Conservation (phyloP, 2,113 vertebrate species). For the Coracopsis vasa region DNA sequence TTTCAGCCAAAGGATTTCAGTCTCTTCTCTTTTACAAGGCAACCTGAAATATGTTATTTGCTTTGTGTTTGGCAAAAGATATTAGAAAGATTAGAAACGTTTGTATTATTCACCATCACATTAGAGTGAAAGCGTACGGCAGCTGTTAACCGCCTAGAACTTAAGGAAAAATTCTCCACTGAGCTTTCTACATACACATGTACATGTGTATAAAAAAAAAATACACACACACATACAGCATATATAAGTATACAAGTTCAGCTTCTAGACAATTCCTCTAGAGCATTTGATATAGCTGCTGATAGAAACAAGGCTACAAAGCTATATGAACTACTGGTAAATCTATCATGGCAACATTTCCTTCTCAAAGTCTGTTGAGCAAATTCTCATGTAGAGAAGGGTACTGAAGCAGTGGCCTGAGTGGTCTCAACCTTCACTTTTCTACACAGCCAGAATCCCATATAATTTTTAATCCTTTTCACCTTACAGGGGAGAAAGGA, state of each 20-base stretch:
- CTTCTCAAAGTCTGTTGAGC: neutral
- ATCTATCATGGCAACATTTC: neutral
- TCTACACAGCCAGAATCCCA: neutral
- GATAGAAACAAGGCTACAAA: neutral
- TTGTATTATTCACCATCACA: neutral
- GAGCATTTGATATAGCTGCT: neutral
- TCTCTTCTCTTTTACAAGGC: neutral
- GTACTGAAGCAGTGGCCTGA: neutral
- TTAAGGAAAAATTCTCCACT: neutral
- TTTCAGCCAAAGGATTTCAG: neutral
- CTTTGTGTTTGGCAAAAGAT: constrained; percentile 32
- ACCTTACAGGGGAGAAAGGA: neutral
- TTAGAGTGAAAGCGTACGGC: neutral
- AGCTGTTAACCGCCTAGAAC: neutral
- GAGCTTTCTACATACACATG: neutral
- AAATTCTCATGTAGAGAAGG: neutral
- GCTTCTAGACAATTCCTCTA: neutral
- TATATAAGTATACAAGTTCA: neutral
- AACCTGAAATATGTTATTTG: constrained; percentile 18
- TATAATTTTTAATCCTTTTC: neutral
- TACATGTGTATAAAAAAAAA: neutral
- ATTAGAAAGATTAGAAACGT: neutral
- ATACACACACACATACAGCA: neutral
- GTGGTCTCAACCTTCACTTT: neutral
- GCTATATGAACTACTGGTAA: neutral